Evolutionary conservation across 2,888 invertebrate species (phyloP), one percentile per base, ranked within the genome.

Genomic region (Trichopria drosophilae): DNA sequence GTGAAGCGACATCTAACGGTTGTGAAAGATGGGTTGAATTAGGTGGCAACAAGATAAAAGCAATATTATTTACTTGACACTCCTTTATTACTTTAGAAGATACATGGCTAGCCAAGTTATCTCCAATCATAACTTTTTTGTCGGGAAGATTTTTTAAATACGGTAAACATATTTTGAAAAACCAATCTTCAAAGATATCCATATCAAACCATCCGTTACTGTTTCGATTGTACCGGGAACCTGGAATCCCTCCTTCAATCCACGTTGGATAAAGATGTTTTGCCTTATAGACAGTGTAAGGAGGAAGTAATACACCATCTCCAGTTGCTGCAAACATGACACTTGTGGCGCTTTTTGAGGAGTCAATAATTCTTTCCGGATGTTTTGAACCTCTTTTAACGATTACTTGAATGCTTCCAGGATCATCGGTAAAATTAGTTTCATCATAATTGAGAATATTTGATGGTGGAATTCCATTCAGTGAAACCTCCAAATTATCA

Each of bases 381-480:
- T 55, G 53, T 24, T 43, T 46, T 6, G 13, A n/a, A 34, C 49
- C 45, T 37, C 49, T 48, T 53, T 37, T 54, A 6, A 51, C 42
- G 9, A 63, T 46, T 10, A 59, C 55, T 28, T 34, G 19, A 22
- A 41, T 59, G 40, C 35, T 36, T 3, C 63, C 66, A n/a, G 66
- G 63, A 48, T 73, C 64, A 51, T 69, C 69, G 6, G 56, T 42
- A 6, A 72, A 46, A 40, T 67, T 67, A 6, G 65, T 67, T 48
- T 72, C 67, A 48, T 70, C 71, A 57, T 68, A 72, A 45, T 70
- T 71, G 6, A 63, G 40, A 13, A 68, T n/a, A n/a, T n/a, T n/a
- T n/a, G n/a, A n/a, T n/a, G n/a, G n/a, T n/a, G n/a, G n/a, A n/a
- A n/a, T n/a, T 60, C 39, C 57, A 41, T 41, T 36, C 6, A 57